Conservation (phyloP, 1,140 invertebrate species). For the Drosophila melanogaster region Release_6_plus_ISO1_MT NC_004354.4:9934001-9934500, state of each 20-base stretch:
- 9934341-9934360: neutral
- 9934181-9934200: constrained; percentile 1
- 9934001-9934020: neutral
- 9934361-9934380: neutral
- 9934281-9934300: constrained; percentile 45
- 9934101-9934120: neutral
- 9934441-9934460: constrained; percentile 11
- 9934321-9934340: neutral
- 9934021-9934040: neutral
- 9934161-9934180: neutral
- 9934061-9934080: neutral
- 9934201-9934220: neutral
- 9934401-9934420: constrained; percentile 55
- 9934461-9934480: constrained; percentile 16
- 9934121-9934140: neutral
- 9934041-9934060: too few relatives aligned
- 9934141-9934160: neutral
- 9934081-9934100: neutral
- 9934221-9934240: constrained; percentile 35
- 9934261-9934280: constrained; percentile 56
- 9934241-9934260: constrained; percentile 19
- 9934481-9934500: constrained; percentile 14
- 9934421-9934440: constrained; percentile 55
- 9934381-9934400: constrained; percentile 66
- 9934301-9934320: constrained; percentile 14